phyloP scores from a whole-genome alignment of 2,113 vertebrate genomes.

The Rhombomys opimus region DNA sequence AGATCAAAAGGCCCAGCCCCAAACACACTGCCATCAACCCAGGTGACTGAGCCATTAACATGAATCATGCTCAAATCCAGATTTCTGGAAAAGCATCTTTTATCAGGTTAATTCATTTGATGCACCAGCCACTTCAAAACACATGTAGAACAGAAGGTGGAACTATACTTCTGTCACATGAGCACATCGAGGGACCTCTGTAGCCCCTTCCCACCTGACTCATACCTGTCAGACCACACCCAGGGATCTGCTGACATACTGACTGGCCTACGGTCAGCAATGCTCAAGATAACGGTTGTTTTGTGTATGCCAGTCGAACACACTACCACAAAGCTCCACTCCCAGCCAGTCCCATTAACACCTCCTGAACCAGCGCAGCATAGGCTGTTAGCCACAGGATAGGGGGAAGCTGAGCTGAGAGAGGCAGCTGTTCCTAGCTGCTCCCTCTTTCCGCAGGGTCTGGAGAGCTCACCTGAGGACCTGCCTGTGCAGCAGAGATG shows the following conservation, averaged over 20 bases:
- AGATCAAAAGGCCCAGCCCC: neutral
- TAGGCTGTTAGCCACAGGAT: no score
- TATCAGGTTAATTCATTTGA: neutral
- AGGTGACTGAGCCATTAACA: neutral
- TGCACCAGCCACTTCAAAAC: neutral
- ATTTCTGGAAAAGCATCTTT: conserved; percentile 13
- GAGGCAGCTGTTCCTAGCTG: neutral
- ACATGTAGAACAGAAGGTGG: neutral
- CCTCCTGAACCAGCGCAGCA: no score
- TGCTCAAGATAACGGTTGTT: neutral
- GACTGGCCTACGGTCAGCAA: neutral
- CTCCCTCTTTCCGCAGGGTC: no score
- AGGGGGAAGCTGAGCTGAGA: neutral
- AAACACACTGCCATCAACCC: neutral
- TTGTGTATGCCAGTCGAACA: neutral
- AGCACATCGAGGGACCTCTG: neutral
- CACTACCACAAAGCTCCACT: neutral
- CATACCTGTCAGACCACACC: neutral
- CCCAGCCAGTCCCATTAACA: neutral
- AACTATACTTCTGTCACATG: neutral
- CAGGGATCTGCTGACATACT: neutral
- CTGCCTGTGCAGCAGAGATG: neutral
- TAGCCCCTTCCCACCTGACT: neutral
- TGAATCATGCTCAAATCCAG: neutral
- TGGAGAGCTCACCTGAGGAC: conserved; percentile 68